Base-by-base conservation (phyloP, 2,797 vertebrate genomes). In the Spatula clypeata region DNA sequence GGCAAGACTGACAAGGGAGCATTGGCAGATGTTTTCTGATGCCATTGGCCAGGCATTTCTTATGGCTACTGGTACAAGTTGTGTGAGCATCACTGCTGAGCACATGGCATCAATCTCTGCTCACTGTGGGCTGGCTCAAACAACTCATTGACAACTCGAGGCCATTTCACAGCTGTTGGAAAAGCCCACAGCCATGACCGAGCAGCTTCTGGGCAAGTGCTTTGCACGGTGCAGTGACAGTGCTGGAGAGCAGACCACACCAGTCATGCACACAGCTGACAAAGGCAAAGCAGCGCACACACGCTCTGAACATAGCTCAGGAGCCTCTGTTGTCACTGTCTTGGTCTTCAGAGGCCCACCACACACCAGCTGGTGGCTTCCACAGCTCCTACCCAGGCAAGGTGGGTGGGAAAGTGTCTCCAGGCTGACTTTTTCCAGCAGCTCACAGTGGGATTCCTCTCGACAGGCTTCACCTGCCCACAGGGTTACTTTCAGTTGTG, bases 121-220 rank as follows among this genome's bases (percentile, higher is more conserved):
- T 74, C 4, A 0, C 45, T 11, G 23, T 0, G 3, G 34, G 13
- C 27, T 8, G 1, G 1, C n/a, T 51, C 0, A 6, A 40, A 12
- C 23, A 69, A 23, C 0, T 0, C 1, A 0, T 24, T 69, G 54
- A 11, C 24, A 29, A 40, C 16, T 3, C 5, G 6, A 44, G n/a
- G 36, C 19, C 44, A 13, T 49, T 58, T 83, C 73, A 49, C 29
- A 40, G 19, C 29, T 40, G 5, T 1, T 55, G 58, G 75, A 72
- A 79, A 67, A 73, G n/a, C 13, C 40, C 26, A 15, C 34, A 40
- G 34, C 44, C 5, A 0, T 1, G 3, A 49, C 26, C 4, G 19
- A 38, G 55, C 38, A 60, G 27, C 36, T 65, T 62, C 34, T 26
- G 40, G 38, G 36, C n/a, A 27, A 73, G 51, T 0, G 0, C 42